Evolutionary conservation across 1,140 invertebrate genomes (phyloP).

Genomic region (Whitmania pigra): DNA sequence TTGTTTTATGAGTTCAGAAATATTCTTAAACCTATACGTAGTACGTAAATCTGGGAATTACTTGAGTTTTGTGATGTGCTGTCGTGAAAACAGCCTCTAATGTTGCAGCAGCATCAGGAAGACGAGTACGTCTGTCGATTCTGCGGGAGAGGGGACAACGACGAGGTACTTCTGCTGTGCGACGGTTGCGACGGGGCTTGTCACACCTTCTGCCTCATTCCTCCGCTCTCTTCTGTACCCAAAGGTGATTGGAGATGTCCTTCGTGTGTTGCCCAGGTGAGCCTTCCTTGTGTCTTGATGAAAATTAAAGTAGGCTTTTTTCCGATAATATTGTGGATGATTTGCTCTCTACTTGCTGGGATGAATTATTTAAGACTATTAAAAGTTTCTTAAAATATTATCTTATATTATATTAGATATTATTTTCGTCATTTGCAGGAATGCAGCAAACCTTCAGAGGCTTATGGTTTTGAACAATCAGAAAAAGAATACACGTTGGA

Average conservation of each 20-base stretch:
- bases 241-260: slow-evolving; percentile 54
- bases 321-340: neutral
- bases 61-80: too few relatives aligned
- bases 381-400: too few relatives aligned
- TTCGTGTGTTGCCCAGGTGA: slow-evolving; percentile 69
- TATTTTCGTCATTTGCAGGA: slow-evolving; percentile 32
- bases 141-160: slow-evolving; percentile 82
- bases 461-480: slow-evolving; percentile 95
- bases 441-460: slow-evolving; percentile 69
- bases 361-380: too few relatives aligned
- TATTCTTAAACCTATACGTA: too few relatives aligned
- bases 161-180: slow-evolving; percentile 78
- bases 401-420: neutral
- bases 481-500: slow-evolving; percentile 85
- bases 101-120: slow-evolving; percentile 46
- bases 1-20: too few relatives aligned
- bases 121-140: slow-evolving; percentile 64
- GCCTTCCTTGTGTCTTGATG: neutral
- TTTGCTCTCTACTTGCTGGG: neutral
- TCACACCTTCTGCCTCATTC: slow-evolving; percentile 90
- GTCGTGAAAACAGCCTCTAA: too few relatives aligned
- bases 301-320: neutral
- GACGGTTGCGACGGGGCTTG: slow-evolving; percentile 94
- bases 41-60: too few relatives aligned
- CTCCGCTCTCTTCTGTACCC: slow-evolving; percentile 77